A percentile compares a stretch with the other conserved stretches of the same genome.
phyloP scores from a whole-genome alignment of 1,140 invertebrate species.

The Saxidomus purpurata region DNA sequence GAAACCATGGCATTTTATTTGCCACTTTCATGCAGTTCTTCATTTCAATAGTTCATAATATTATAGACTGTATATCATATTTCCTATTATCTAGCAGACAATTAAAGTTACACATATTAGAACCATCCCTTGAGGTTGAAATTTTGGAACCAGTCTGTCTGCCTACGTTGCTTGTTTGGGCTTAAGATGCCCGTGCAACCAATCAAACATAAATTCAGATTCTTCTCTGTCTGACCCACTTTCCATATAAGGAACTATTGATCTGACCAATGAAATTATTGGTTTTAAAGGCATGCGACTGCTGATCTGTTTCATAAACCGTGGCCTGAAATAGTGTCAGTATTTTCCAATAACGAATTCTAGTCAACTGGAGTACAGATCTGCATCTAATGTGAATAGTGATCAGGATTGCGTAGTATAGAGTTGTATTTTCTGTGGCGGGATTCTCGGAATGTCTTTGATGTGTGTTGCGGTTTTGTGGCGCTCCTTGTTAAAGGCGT shows the following conservation, averaged over 20 bases:
- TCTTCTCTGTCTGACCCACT: conserved; percentile 2
- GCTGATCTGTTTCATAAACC: not conserved
- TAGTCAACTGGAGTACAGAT: not conserved
- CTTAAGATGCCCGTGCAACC: not conserved
- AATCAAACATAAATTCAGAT: not conserved
- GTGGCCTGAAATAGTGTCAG: not conserved
- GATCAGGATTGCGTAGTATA: not conserved
- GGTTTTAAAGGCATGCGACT: not conserved
- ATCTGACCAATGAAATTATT: conserved; percentile 2
- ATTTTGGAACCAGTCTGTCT: too few relatives aligned
- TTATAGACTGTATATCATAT: too few relatives aligned
- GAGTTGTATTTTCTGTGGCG: not conserved
- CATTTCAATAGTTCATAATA: too few relatives aligned
- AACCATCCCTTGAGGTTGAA: too few relatives aligned
- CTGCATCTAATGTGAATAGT: not conserved
- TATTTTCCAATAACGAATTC: conserved; percentile 6
- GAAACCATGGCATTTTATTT: too few relatives aligned
- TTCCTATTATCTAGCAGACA: too few relatives aligned
- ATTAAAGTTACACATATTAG: too few relatives aligned
- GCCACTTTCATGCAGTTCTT: too few relatives aligned
- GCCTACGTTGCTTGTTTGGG: too few relatives aligned
- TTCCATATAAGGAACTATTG: conserved; percentile 29
- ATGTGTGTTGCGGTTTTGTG: not conserved
- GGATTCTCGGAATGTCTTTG: not conserved
- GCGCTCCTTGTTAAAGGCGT: not conserved